phyloP scores from a whole-genome alignment of 2,797 vertebrate species.

The Tiaroga cobitis region DNA sequence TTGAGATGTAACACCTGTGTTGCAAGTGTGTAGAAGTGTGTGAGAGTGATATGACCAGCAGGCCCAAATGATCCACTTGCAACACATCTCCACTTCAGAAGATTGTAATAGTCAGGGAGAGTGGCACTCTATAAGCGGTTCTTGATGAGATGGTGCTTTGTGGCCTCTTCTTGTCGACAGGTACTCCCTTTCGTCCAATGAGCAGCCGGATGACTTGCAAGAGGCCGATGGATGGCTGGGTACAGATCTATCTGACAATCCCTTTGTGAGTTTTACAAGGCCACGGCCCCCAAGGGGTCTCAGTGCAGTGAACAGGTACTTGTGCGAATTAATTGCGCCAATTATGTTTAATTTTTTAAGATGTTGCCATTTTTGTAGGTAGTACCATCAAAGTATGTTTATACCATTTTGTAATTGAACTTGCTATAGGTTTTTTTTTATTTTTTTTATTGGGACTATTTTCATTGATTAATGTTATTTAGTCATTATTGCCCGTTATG shows the following conservation, averaged over 20 bases:
- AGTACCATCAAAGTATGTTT: not conserved
- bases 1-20: not conserved
- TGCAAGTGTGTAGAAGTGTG: slow-evolving; percentile 57
- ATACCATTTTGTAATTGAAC: not conserved
- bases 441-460: not conserved
- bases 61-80: slow-evolving; percentile 49
- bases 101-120: not conserved
- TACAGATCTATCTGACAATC: slow-evolving; percentile 71
- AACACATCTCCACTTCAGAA: slow-evolving; percentile 42
- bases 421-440: not conserved
- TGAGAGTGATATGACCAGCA: slow-evolving; percentile 62
- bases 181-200: slow-evolving; percentile 74
- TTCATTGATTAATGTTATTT: not conserved
- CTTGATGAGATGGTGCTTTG: slow-evolving; percentile 11
- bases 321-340: not conserved
- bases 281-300: slow-evolving; percentile 69
- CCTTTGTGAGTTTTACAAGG: slow-evolving; percentile 69
- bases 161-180: slow-evolving; percentile 67
- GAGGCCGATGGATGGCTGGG: slow-evolving; percentile 74
- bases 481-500: not conserved
- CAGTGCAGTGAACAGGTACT: slow-evolving; percentile 76
- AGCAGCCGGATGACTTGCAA: slow-evolving; percentile 69
- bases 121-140: slow-evolving; percentile 2
- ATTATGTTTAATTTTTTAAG: not conserved
- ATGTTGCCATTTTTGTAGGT: slow-evolving; percentile 47